A percentile compares a stretch with the other conserved stretches of the same genome.
These are phyloP conservation scores for Pipa parva DNA, from an alignment of 2,113 vertebrate species.

Conservation along the genomic window DNA sequence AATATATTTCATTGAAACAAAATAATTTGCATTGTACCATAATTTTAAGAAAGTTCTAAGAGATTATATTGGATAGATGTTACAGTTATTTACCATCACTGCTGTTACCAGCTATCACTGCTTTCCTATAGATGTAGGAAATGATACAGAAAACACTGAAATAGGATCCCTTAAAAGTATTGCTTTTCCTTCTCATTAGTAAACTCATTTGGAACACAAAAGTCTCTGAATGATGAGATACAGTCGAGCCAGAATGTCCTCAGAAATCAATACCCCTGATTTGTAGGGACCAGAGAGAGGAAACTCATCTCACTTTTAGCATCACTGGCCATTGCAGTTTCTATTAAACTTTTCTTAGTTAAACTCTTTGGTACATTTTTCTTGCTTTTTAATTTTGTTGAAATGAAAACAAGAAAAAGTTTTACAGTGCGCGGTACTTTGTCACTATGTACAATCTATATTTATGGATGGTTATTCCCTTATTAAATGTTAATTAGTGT, in stretches of 20 bases:
- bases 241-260: conserved; percentile 38
- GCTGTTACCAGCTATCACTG: not conserved
- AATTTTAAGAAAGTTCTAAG: not conserved
- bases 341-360: conserved; percentile 27
- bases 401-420: too few relatives aligned
- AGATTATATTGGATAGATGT: not conserved
- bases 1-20: not conserved
- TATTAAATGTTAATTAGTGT: too few relatives aligned
- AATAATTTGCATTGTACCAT: not conserved
- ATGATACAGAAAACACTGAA: conserved; percentile 14
- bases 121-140: conserved; percentile 1
- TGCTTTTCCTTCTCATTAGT: conserved; percentile 43
- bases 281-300: conserved; percentile 23
- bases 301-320: conserved; percentile 33
- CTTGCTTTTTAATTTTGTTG: not conserved
- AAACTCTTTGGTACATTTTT: not conserved
- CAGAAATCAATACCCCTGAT: conserved; percentile 39
- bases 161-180: conserved; percentile 35
- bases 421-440: too few relatives aligned
- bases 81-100: not conserved
- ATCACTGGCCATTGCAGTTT: conserved; percentile 17
- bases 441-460: too few relatives aligned
- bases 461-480: too few relatives aligned
- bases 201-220: conserved; percentile 38
- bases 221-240: conserved; percentile 39